Base-by-base conservation (phyloP, 2,113 vertebrate species). In the Mus spicilegus region DNA sequence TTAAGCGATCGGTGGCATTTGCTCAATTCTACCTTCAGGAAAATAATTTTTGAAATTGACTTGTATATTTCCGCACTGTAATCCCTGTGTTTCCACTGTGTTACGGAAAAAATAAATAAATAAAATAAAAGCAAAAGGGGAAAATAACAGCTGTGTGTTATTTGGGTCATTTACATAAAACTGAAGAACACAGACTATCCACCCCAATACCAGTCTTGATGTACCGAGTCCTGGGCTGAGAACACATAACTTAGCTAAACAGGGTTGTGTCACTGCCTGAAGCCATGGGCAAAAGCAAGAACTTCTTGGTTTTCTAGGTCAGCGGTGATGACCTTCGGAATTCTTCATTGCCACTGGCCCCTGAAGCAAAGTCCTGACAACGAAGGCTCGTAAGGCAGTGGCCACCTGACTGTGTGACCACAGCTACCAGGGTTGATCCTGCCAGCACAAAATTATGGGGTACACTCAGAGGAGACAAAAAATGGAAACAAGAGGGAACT, bases 231-330 rank as follows among this genome's bases (percentile, higher is more conserved):
- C 88, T 1, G 0, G 33, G 16, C 7, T 93, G 28, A 1, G 19
- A 86, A 19, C n/a, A 63, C 69, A 88, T 75, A 54, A 10, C 69
- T 46, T 2, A 72, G 39, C 86, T 95, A 28, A 73, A 75, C 80
- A 89, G 63, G 58, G 51, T 14, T 16, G 1, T 22, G 56, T 46
- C 69, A 24, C 0, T 0, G n/a, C 28, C 7, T 3, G 3, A 33
- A 94, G 76, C 65, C 13, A 1, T 6, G 19, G 81, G 72, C 46
- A n/a, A 54, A 77, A 89, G 82, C 85, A 73, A 96, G 96, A 98
- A 81, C 39, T 9, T 67, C 94, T 92, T 54, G 75, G 51, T 92
- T 76, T 90, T 92, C 11, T 87, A 95, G 93, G 94, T 97, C 91
- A 93, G 28, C 30, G 91, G 90, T 89, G 70, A 87, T 26, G 61